Evolutionary conservation across 2,888 invertebrate species (phyloP).

Genomic region (Euzetes globulus): DNA sequence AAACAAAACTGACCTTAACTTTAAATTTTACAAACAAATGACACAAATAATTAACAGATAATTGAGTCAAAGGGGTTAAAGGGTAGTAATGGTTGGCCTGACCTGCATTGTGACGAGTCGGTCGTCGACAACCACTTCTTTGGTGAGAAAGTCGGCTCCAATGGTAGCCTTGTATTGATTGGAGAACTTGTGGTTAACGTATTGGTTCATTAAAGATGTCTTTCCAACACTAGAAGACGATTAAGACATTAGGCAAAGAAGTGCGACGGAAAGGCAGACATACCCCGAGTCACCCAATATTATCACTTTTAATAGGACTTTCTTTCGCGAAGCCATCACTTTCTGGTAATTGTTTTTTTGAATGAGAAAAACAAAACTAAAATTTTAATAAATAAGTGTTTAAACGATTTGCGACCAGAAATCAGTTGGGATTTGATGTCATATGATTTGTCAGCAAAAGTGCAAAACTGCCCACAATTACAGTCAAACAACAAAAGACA

Average conservation of each 20-base stretch:
- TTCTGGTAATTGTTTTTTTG: too few species aligned
- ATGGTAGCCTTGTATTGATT: constrained; percentile 99
- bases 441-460: too few species aligned
- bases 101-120: constrained; percentile 89
- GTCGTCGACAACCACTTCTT: constrained; percentile 88
- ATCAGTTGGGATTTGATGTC: background rate
- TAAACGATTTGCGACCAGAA: too few species aligned
- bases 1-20: too few species aligned
- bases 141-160: constrained; percentile 98
- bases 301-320: constrained; percentile 92
- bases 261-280: background rate
- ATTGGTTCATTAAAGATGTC: constrained; percentile 99
- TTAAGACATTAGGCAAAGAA: background rate
- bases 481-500: background rate
- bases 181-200: constrained; percentile 98
- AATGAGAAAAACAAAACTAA: too few species aligned
- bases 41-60: too few species aligned
- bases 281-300: constrained; percentile 87
- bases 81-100: too few species aligned
- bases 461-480: constrained; percentile 16
- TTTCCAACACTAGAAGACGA: constrained; percentile 74
- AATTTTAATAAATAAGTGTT: too few species aligned
- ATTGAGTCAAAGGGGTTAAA: too few species aligned
- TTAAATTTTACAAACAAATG: too few species aligned
- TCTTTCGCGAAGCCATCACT: constrained; percentile 81